Conservation (phyloP, 1,140 invertebrate genomes). For the Aphelenchoides fujianensis region DNA sequence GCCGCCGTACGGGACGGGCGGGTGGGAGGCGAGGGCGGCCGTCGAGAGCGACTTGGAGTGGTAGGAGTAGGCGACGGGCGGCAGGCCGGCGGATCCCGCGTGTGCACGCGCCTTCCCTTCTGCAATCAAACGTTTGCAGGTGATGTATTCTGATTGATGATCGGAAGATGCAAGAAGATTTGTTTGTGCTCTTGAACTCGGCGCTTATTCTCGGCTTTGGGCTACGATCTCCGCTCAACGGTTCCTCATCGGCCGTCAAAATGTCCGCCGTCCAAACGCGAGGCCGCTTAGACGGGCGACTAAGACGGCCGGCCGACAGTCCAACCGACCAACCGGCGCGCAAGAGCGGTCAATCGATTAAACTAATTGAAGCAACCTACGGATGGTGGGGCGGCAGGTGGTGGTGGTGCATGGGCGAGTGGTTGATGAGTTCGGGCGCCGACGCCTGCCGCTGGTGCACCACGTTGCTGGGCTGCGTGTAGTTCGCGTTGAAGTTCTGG, state of each 20-base stretch:
- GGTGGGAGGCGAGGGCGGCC: background rate
- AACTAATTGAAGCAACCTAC: background rate
- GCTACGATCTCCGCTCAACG: no score
- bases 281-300: no score
- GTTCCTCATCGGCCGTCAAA: no score
- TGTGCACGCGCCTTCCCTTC: conserved; percentile 1
- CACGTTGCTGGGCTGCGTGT: conserved; percentile 16
- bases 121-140: no score
- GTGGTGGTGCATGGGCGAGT: background rate
- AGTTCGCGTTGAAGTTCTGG: conserved; percentile 11
- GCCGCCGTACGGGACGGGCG: background rate
- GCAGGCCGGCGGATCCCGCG: conserved; percentile 8
- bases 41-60: conserved; percentile 22
- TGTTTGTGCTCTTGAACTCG: background rate
- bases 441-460: conserved; percentile 28
- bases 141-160: no score
- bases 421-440: conserved; percentile 22
- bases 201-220: no score
- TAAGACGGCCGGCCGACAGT: no score
- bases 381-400: conserved; percentile 9
- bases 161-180: background rate
- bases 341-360: background rate
- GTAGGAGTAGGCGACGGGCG: conserved; percentile 24
- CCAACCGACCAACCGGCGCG: background rate
- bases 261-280: no score